Base-by-base conservation (phyloP, 2,797 vertebrate species). In the Neosalanx taihuensis region DNA sequence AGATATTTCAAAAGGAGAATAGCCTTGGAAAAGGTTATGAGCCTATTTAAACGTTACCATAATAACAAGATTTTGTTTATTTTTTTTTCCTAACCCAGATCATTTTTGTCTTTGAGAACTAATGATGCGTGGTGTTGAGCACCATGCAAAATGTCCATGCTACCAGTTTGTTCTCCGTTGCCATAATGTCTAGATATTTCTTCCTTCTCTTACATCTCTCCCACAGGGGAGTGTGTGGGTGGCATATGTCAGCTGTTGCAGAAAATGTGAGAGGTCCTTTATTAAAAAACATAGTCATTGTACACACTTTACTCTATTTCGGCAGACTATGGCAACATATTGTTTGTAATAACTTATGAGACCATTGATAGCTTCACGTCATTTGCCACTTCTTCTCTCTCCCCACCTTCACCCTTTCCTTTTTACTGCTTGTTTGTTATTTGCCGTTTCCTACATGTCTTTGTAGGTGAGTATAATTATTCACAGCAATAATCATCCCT, bases 41-140 rank as follows among this genome's bases (percentile, higher is more conserved):
- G 51, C 64, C 51, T 29, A 64, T 64, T 64, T 71, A 53, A 35
- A 58, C 30, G 12, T 41, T 41, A 41, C 37, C 12, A 10, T 41
- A 41, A 41, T 41, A 46, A 46, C 9, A 3, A 12, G 41, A 46
- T 46, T 46, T 46, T 46, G 41, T 46, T 46, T 46, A 13, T 46
- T 46, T 46, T 26, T 46, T 26, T 37, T 46, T 46, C 41, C 12
- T 56, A 70, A 64, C 60, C 67, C 56, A 70, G 76, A 84, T 74
- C 67, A 72, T 80, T 79, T 46, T 78, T 81, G 78, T 81, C 83
- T 79, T 68, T 73, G 69, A 68, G 74, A 81, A 74, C 76, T 85
- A 87, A 87, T 84, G 83, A 85, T 79, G 81, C 79, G 78, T 87
- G 81, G 76, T 72, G 67, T 79, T 79, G 79, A 79, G 77, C 81